Evolutionary conservation across 2,797 vertebrate species (phyloP).

Genomic region (Botia almorhae): DNA sequence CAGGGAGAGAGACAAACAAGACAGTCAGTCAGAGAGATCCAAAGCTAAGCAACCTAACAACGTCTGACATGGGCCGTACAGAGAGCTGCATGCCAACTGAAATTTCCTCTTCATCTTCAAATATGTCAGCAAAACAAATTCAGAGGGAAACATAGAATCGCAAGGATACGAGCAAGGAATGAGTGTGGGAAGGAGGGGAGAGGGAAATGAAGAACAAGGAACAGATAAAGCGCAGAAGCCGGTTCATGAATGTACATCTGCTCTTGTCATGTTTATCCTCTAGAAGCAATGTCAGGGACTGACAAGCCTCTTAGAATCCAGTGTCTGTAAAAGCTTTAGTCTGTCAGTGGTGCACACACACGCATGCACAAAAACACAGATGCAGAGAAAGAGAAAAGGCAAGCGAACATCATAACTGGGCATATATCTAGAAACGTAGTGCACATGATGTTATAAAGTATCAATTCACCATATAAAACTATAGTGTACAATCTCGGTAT

Average conservation of each 20-base stretch:
- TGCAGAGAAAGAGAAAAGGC: neutral
- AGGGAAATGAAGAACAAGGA: conserved; percentile 8
- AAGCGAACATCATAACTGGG: neutral
- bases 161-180: neutral
- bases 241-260: conserved; percentile 41
- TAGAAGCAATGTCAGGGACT: conserved; percentile 42
- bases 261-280: conserved; percentile 42
- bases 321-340: conserved; percentile 40
- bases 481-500: neutral
- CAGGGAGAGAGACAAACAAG: conserved; percentile 13
- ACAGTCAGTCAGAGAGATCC: conserved; percentile 26
- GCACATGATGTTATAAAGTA: neutral
- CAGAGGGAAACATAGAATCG: neutral
- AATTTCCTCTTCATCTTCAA: conserved; percentile 29
- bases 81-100: conserved; percentile 30
- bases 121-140: conserved; percentile 5
- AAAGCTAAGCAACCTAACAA: conserved; percentile 24
- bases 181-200: neutral
- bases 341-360: conserved; percentile 19
- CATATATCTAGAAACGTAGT: neutral
- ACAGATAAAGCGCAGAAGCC: conserved; percentile 17
- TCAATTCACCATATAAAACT: neutral
- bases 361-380: neutral
- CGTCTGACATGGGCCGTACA: conserved; percentile 34
- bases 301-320: conserved; percentile 48